Evolutionary conservation across 2,888 invertebrate genomes (phyloP).

Genomic region (Ecdyonurus torrentis): DNA sequence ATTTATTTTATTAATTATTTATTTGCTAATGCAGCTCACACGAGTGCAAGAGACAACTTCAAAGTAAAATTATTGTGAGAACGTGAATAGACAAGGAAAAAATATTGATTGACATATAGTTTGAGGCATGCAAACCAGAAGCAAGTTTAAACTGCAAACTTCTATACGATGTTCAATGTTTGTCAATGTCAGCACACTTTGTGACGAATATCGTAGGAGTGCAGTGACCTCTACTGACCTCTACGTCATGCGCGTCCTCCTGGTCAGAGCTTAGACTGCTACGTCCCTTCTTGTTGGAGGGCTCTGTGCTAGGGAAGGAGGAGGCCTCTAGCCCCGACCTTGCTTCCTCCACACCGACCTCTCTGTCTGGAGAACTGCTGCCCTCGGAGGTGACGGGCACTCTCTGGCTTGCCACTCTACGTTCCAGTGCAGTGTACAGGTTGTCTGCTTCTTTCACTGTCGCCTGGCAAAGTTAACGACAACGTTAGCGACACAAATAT

Average conservation of each 20-base stretch:
- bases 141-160: no score
- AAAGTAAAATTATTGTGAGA: no score
- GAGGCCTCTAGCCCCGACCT: neutral
- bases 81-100: no score
- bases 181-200: no score
- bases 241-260: neutral
- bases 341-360: neutral
- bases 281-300: neutral
- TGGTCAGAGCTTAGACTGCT: neutral
- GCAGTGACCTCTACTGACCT: neutral
- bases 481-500: no score
- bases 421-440: constrained; percentile 42
- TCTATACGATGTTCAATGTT: no score
- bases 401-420: constrained; percentile 25
- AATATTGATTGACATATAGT: no score
- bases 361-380: neutral
- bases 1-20: no score
- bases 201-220: no score
- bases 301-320: neutral
- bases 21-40: no score
- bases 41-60: no score
- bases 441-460: constrained; percentile 51
- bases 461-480: constrained; percentile 38
- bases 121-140: no score
- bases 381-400: neutral